A percentile compares a stretch with the other conserved stretches of the same genome.
Conservation (phyloP, 1,140 invertebrate species). For the Rhyzopertha dominica region DNA sequence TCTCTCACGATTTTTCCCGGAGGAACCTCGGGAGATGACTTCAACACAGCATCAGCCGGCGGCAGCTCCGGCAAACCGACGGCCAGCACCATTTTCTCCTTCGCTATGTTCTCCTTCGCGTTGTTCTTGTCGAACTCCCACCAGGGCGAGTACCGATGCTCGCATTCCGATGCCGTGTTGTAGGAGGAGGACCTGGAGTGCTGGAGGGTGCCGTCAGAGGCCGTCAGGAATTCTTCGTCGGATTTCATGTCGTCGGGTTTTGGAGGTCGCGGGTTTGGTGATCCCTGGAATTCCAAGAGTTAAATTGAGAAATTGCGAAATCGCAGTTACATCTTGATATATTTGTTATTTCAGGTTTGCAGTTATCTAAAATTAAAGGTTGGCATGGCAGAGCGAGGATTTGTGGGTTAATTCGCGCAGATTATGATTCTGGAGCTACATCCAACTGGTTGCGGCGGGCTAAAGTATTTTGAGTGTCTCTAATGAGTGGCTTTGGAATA, state of each 20-base stretch:
- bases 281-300: too few relatives aligned
- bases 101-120: conserved; percentile 35
- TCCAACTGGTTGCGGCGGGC: too few relatives aligned
- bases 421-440: too few relatives aligned
- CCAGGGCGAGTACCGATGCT: conserved; percentile 50
- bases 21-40: conserved; percentile 42
- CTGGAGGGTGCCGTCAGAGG: conserved; percentile 63
- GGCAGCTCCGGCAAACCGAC: conserved; percentile 43
- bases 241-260: conserved; percentile 40
- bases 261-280: too few relatives aligned
- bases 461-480: too few relatives aligned
- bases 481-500: too few relatives aligned
- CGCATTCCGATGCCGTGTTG: conserved; percentile 61
- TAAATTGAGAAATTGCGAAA: too few relatives aligned
- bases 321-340: too few relatives aligned
- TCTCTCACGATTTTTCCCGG: conserved; percentile 50
- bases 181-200: conserved; percentile 61
- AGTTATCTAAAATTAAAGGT: too few relatives aligned
- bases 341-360: too few relatives aligned
- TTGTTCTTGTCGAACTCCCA: conserved; percentile 47
- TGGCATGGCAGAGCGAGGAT: too few relatives aligned
- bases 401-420: too few relatives aligned
- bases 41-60: conserved; percentile 35
- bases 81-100: conserved; percentile 45
- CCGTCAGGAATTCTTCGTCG: conserved; percentile 61